Evolutionary conservation across 2,797 vertebrate species (phyloP).

Genomic region (Strix occidentalis): DNA sequence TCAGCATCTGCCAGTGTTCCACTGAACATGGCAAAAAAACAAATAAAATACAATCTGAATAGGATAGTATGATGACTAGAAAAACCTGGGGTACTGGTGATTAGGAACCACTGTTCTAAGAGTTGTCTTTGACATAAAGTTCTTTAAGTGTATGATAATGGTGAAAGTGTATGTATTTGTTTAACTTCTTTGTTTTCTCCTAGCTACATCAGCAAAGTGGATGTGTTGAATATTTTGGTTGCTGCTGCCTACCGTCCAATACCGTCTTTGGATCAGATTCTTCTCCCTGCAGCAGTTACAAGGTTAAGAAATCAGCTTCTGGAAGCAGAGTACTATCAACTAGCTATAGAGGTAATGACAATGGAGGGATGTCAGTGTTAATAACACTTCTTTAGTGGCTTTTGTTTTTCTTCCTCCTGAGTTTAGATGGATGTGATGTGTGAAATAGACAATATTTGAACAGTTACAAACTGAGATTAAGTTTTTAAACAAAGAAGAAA

Average conservation of each 20-base stretch:
- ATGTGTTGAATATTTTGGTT: constrained; percentile 93
- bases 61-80: not conserved
- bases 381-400: not conserved
- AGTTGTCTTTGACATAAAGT: not conserved
- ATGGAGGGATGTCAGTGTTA: not conserved
- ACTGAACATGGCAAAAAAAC: not conserved
- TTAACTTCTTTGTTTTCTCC: not conserved
- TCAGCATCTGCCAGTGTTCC: accelerated
- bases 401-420: not conserved
- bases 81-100: not conserved
- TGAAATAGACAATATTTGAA: not conserved
- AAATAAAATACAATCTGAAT: not conserved
- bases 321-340: constrained; percentile 93
- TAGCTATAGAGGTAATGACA: constrained; percentile 92
- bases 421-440: not conserved
- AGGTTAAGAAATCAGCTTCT: constrained; percentile 92
- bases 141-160: not conserved
- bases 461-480: not conserved
- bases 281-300: constrained; percentile 88
- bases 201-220: constrained; percentile 98
- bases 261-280: constrained; percentile 93
- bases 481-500: not conserved
- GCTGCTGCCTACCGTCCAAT: constrained; percentile 90
- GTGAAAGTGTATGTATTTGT: not conserved
- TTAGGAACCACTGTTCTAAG: not conserved